Evolutionary conservation across 2,113 vertebrate species (phyloP).

Genomic region (Pongo pygmaeus): DNA sequence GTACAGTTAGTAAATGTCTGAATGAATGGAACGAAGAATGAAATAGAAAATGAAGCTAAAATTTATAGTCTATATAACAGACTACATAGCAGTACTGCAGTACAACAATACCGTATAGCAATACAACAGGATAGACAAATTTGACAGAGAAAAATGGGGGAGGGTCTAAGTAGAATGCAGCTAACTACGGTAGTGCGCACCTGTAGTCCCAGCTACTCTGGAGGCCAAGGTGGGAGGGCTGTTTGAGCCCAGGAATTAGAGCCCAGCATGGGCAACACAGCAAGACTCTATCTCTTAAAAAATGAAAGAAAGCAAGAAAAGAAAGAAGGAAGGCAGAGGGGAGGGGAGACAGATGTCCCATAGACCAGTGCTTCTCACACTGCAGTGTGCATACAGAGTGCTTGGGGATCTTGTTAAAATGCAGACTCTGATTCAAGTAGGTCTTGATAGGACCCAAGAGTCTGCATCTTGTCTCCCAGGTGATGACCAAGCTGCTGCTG

Average conservation of each 20-base stretch:
- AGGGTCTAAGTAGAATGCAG: not conserved
- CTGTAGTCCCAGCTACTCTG: no score
- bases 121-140: not conserved
- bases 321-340: no score
- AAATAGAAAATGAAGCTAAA: not conserved
- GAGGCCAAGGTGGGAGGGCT: no score
- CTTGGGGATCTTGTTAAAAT: not conserved
- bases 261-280: no score
- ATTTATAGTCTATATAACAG: no score
- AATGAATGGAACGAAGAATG: not conserved
- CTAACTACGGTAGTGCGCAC: no score
- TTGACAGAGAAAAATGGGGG: no score
- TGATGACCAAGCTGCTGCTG: not conserved
- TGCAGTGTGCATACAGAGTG: accelerated
- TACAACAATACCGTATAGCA: no score
- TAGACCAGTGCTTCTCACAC: accelerated
- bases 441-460: not conserved
- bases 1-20: not conserved
- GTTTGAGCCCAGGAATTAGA: no score
- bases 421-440: not conserved
- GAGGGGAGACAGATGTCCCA: no score
- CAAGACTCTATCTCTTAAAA: no score
- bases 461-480: not conserved
- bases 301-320: no score
- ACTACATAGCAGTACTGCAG: not conserved